A percentile compares a stretch with the other conserved stretches of the same genome.
Conservation (phyloP, 2,113 vertebrate genomes). For the Nyctereutes procyonoides region DNA sequence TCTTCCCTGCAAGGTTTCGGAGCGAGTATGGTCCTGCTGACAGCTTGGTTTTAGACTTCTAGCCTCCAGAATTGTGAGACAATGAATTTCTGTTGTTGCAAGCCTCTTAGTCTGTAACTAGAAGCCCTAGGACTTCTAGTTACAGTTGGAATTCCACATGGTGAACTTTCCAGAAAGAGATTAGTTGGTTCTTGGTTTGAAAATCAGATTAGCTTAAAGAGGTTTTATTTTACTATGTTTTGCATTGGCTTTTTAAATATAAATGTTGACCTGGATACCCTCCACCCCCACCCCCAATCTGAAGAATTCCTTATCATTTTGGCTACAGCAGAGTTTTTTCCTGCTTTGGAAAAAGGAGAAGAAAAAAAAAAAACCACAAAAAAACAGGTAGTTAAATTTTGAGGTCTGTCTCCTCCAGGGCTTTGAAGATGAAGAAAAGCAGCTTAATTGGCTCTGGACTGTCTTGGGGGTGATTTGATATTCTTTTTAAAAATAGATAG, state of each 20-base stretch:
- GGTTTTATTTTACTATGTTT: background rate
- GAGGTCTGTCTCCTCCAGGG: background rate
- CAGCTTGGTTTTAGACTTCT: background rate
- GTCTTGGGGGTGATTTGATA: conserved; percentile 39
- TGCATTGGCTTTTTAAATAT: background rate
- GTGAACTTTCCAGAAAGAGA: background rate
- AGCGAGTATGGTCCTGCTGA: background rate
- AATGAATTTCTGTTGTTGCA: background rate
- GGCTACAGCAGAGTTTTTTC: background rate
- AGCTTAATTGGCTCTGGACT: conserved; percentile 45
- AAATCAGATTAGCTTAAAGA: background rate
- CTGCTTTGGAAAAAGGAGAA: background rate
- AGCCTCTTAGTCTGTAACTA: background rate
- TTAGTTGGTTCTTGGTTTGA: background rate
- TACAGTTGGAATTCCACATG: background rate
- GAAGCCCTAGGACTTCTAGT: background rate
- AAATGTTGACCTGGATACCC: background rate
- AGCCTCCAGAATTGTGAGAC: background rate
- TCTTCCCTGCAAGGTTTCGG: background rate
- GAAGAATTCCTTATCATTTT: background rate
- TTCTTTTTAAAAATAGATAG: conserved; percentile 26
- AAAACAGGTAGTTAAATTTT: background rate
- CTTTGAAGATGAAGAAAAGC: conserved; percentile 52
- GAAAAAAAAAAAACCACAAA: accelerated
- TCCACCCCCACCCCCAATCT: background rate